Evolutionary conservation across 2,888 invertebrate species (phyloP).

Genomic region (Tachystola acroxantha): DNA sequence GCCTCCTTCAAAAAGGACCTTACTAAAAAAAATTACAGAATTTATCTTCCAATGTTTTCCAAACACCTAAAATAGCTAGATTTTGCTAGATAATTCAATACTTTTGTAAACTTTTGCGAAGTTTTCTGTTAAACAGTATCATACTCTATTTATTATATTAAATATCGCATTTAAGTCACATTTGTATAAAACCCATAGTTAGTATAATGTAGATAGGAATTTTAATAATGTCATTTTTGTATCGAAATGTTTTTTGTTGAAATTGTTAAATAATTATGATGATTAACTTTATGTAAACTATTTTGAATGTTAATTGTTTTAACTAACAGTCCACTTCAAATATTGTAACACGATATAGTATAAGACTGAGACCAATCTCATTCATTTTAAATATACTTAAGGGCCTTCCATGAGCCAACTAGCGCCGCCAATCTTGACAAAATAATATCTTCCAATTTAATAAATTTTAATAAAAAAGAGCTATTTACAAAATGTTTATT

Average conservation of each 20-base stretch:
- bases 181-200: slow-evolving; percentile 24
- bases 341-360: slow-evolving; percentile 14
- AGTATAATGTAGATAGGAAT: slow-evolving; percentile 45
- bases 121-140: slow-evolving; percentile 11
- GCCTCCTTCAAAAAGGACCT: too few species aligned
- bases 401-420: too few species aligned
- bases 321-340: slow-evolving; percentile 1
- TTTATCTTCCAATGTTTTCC: slow-evolving; percentile 36
- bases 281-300: slow-evolving; percentile 23
- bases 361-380: slow-evolving; percentile 68
- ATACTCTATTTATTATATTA: slow-evolving; percentile 6
- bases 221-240: slow-evolving; percentile 48
- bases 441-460: too few species aligned
- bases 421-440: too few species aligned
- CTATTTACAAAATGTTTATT: slow-evolving; percentile 1
- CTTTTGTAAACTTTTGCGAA: slow-evolving; percentile 13
- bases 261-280: slow-evolving; percentile 26
- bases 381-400: slow-evolving; percentile 19
- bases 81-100: slow-evolving; percentile 21
- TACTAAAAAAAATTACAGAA: slow-evolving; percentile 9
- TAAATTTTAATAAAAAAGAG: background rate
- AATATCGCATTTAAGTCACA: slow-evolving; percentile 38
- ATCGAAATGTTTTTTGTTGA: slow-evolving; percentile 23
- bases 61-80: slow-evolving; percentile 22
- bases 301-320: slow-evolving; percentile 17